Base-by-base conservation (phyloP, 1,140 invertebrate genomes). In the Cherax destructor region DNA sequence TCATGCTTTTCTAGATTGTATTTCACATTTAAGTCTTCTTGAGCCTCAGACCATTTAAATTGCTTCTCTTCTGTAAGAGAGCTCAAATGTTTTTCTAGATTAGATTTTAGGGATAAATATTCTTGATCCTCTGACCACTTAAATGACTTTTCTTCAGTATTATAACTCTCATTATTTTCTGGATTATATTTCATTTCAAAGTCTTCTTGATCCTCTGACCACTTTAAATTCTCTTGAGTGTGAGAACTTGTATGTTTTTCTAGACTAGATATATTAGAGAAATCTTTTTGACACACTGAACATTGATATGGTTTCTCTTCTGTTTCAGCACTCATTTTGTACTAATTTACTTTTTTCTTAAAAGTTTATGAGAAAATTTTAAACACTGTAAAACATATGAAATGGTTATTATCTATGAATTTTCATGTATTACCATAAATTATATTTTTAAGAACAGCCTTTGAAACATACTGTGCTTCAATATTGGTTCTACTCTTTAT, bases 281-380 rank as follows among this genome's bases (percentile, higher is more conserved):
- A 74, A 10, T 18, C 5, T 21, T 92, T 88, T 7, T 24, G 49
- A 47, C 87, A 92, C 52, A 69, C 52, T 16, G 47, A 41, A 74
- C 91, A 92, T 30, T 79, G 11, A 52, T 77, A 88, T 24, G 86
- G 86, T 30, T 88, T 88, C 16, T 89, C 88, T 16, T 18, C 16
- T 18, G 86, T 56, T 10, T 56, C 9, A 56, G 52, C 52, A 10
- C 52, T 56, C 13, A 13, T 56, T 10, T 56, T 10, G 52, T 56
- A 13, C 1, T 41, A 56, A 56, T 56, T 10, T 3, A 56, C 52
- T 13, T 10, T 9, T 10, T 56, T 56, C 30, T 41, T 41, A 41
- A 41, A 41, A 41, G 0, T 41, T n/a, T n/a, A n/a, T 41, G 30
- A 41, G 30, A 56, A 56, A 56, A 13, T 56, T 13, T 56, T 56